phyloP scores from a whole-genome alignment of 2,797 vertebrate species.

The Sebastes variabilis region DNA sequence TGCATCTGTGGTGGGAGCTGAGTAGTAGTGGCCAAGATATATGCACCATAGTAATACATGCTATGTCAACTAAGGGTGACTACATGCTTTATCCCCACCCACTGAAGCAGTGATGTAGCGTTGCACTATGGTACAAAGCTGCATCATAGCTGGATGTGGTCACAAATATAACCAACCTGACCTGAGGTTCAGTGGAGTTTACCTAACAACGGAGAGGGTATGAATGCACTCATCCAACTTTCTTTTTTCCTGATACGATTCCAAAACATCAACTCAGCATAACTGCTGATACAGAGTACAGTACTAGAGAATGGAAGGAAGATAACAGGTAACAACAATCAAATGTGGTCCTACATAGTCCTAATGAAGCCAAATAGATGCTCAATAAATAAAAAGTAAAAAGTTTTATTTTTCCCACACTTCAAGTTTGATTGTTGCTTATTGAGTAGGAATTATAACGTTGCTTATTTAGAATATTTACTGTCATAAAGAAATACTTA shows the following conservation, averaged over 20 bases:
- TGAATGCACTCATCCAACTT: neutral
- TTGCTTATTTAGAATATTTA: neutral
- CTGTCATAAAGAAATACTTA: neutral
- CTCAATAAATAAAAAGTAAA: neutral
- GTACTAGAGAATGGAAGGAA: too few species aligned
- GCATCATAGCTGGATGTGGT: neutral
- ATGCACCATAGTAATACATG: neutral
- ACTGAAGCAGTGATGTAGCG: neutral
- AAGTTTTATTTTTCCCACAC: accelerated
- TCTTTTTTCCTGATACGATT: neutral
- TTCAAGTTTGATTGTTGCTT: neutral
- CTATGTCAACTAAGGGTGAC: neutral
- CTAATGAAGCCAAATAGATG: neutral
- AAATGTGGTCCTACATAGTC: neutral
- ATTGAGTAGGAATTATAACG: neutral
- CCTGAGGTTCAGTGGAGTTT: neutral
- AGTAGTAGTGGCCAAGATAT: neutral
- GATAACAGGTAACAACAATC: accelerated
- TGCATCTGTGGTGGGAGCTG: neutral
- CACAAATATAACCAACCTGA: neutral
- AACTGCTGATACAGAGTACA: neutral
- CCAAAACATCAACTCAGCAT: neutral
- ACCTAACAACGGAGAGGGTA: neutral
- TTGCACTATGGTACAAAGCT: neutral
- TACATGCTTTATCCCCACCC: neutral